Evolutionary conservation across 2,113 vertebrate species (phyloP), one percentile per base, ranked within the genome.

Genomic region (Paracyprichromis sp.): DNA sequence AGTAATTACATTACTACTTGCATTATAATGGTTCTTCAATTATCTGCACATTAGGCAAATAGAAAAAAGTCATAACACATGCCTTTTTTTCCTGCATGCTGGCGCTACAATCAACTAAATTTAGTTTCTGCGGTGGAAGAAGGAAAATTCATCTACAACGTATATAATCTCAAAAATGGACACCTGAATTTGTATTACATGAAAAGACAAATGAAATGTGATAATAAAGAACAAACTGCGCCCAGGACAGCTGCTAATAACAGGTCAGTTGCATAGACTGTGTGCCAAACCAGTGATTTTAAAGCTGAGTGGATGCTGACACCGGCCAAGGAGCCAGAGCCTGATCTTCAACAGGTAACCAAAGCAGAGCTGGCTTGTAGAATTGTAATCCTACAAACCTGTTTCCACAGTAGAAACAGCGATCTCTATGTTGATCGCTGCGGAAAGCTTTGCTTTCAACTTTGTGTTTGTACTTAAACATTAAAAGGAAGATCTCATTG

Each of bases 121-220:
- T 76, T 40, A 47, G 24, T 10, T 76, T 45, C 69, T 29, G 24
- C 0, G 1, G 71, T 47, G 14, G 43, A 47, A 0, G 14, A 47
- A 76, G 43, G 24, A 76, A 76, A 50, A 8, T 47, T 50, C 0
- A 26, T 76, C 9, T 29, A 47, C 43, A 76, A 29, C 0, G 2
- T 76, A 29, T 73, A 24, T 1, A 16, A 47, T 29, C 9, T 5
- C 43, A 47, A 1, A 76, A 29, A 29, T 47, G 9, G 43, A 76
- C 43, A 47, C 43, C 24, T 76, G 40, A 50, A 11, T 0, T 76
- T 76, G 0, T 50, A 7, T 47, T 50, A 29, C 9, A 19, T 47
- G 16, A 76, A 76, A 47, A 26, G 3, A 47, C 6, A 76, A 47
- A 38, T 66, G 29, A 24, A 71, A 76, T 31, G 21, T 11, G 40